Conservation (phyloP, 2,888 invertebrate species). For the Beris morrisii region DNA sequence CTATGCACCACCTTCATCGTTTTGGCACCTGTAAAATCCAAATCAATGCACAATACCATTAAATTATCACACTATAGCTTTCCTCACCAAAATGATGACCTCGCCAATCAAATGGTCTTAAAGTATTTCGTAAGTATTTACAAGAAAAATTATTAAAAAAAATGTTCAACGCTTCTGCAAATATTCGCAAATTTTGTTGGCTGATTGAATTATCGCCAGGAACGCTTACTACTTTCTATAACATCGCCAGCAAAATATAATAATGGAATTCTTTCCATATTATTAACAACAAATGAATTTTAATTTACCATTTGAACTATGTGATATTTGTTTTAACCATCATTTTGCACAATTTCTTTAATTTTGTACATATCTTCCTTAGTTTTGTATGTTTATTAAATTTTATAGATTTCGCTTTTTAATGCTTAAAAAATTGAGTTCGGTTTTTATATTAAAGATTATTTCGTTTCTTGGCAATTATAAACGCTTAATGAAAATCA, state of each 20-base stretch:
- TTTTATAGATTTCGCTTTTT: not conserved
- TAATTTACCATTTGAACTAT: no score
- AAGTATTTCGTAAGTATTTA: conserved; percentile 34
- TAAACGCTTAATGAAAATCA: not conserved
- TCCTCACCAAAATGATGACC: conserved; percentile 41
- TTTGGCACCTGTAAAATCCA: not conserved
- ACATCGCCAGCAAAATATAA: not conserved
- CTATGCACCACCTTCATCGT: conserved; percentile 16
- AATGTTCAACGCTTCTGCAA: not conserved
- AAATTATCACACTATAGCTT: conserved; percentile 33
- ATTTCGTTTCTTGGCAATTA: not conserved
- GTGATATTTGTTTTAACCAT: not conserved
- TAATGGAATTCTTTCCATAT: not conserved
- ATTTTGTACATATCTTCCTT: conserved; percentile 6
- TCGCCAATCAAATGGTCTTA: conserved; percentile 44
- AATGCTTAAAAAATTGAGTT: not conserved
- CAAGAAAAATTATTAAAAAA: not conserved
- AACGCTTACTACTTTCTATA: not conserved
- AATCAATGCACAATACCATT: not conserved
- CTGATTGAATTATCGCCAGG: not conserved
- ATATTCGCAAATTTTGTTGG: not conserved
- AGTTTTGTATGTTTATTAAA: not conserved
- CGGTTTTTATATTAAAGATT: not conserved
- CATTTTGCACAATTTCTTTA: not conserved
- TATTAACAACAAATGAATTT: no score